These are phyloP conservation scores for Leptinotarsa rubiginosa DNA, from an alignment of 2,888 invertebrate genomes.

Conservation along the genomic window DNA sequence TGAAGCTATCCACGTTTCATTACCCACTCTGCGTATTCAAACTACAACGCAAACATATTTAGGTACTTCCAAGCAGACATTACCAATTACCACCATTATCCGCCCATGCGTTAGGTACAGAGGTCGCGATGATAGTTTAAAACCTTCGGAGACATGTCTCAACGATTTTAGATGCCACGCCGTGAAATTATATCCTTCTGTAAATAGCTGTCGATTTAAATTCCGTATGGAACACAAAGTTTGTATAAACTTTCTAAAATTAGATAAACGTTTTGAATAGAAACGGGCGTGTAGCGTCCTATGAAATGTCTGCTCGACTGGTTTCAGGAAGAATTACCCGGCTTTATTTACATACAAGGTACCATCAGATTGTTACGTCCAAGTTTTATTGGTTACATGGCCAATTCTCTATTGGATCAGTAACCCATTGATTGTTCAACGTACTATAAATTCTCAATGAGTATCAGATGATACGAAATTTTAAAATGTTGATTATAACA, in stretches of 20 bases:
- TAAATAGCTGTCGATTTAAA: slow-evolving; percentile 36
- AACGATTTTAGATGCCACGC: background rate
- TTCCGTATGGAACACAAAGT: slow-evolving; percentile 40
- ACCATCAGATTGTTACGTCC: background rate
- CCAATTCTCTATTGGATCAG: background rate
- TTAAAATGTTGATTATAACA: too few species aligned
- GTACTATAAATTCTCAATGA: background rate
- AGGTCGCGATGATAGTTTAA: slow-evolving; percentile 8
- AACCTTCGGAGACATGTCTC: slow-evolving; percentile 11
- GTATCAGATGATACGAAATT: background rate
- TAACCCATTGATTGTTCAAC: background rate
- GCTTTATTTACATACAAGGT: slow-evolving; percentile 1
- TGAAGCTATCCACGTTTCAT: background rate
- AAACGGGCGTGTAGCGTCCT: background rate
- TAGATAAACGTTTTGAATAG: slow-evolving; percentile 26
- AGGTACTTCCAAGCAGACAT: background rate
- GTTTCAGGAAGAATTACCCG: background rate
- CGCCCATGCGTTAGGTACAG: background rate
- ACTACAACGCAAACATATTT: background rate
- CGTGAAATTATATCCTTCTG: slow-evolving; percentile 16
- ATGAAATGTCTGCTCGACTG: slow-evolving; percentile 2
- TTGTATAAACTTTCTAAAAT: slow-evolving; percentile 45
- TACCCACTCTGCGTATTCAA: background rate
- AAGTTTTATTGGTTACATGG: background rate
- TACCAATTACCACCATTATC: background rate